A percentile compares a stretch with the other conserved stretches of the same genome.
These are phyloP conservation scores for Bimastos eiseni DNA, from an alignment of 2,888 invertebrate genomes.

Conservation along the genomic window DNA sequence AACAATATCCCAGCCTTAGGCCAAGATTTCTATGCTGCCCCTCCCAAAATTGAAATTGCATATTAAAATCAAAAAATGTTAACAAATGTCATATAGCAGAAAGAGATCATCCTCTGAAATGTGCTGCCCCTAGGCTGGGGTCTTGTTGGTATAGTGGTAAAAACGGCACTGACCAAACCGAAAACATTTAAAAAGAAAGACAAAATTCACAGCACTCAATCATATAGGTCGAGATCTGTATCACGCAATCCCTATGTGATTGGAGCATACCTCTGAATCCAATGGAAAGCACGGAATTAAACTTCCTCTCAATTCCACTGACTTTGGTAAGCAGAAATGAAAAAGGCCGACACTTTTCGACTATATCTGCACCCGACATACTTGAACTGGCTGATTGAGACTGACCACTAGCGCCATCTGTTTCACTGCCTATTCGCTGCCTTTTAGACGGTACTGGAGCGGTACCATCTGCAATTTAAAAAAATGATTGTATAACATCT, in stretches of 20 bases:
- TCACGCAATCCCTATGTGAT: background rate
- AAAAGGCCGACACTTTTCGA: slow-evolving; percentile 9
- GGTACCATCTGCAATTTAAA: background rate
- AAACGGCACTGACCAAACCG: no score
- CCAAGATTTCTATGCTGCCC: no score
- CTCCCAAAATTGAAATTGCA: no score
- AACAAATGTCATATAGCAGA: no score
- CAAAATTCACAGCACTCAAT: no score
- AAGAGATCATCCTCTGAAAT: no score
- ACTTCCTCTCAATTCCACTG: slow-evolving; percentile 52
- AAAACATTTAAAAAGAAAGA: no score
- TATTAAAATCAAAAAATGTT: no score
- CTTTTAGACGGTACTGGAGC: background rate
- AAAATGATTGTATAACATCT: background rate
- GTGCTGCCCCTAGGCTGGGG: no score
- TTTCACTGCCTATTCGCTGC: background rate
- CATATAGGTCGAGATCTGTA: background rate
- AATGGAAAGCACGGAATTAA: slow-evolving; percentile 51
- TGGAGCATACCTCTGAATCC: slow-evolving; percentile 55
- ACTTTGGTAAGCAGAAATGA: slow-evolving; percentile 53
- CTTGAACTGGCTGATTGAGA: background rate
- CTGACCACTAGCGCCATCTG: background rate
- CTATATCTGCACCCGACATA: background rate
- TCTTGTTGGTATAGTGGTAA: no score
- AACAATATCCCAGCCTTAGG: no score